Conservation (phyloP, 2,888 invertebrate genomes). For the Lathronympha strigana region DNA sequence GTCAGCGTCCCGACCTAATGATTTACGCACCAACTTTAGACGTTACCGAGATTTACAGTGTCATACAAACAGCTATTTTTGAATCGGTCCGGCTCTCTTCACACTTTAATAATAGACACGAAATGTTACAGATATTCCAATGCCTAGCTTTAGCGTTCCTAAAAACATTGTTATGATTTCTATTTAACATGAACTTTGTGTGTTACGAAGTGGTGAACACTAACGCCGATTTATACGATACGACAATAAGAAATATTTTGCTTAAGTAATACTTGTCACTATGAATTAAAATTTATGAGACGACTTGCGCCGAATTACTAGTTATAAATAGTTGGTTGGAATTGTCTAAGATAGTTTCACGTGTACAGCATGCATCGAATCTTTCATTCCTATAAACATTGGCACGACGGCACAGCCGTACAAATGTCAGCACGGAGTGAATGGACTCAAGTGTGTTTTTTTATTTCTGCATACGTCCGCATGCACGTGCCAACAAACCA, state of each 20-base stretch:
- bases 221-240: neutral
- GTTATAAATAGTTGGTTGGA: neutral
- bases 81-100: conserved; percentile 74
- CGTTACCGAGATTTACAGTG: conserved; percentile 78
- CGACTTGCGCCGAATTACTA: neutral
- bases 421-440: conserved; percentile 81
- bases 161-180: conserved; percentile 64
- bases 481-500: conserved; percentile 75
- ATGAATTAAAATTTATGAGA: neutral
- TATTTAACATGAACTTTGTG: neutral
- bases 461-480: conserved; percentile 76
- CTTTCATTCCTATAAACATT: conserved; percentile 63
- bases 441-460: conserved; percentile 78
- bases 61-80: conserved; percentile 76
- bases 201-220: neutral
- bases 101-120: conserved; percentile 78
- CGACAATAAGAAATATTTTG: neutral
- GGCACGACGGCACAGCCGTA: conserved; percentile 67
- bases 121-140: conserved; percentile 74
- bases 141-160: conserved; percentile 63
- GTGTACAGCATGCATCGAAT: conserved; percentile 26
- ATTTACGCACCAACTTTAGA: conserved; percentile 75
- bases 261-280: neutral
- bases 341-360: conserved; percentile 3
- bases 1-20: conserved; percentile 62